A percentile compares a stretch with the other conserved stretches of the same genome.
phyloP scores from a whole-genome alignment of 2,797 vertebrate genomes.

The Centropyge bicolor region DNA sequence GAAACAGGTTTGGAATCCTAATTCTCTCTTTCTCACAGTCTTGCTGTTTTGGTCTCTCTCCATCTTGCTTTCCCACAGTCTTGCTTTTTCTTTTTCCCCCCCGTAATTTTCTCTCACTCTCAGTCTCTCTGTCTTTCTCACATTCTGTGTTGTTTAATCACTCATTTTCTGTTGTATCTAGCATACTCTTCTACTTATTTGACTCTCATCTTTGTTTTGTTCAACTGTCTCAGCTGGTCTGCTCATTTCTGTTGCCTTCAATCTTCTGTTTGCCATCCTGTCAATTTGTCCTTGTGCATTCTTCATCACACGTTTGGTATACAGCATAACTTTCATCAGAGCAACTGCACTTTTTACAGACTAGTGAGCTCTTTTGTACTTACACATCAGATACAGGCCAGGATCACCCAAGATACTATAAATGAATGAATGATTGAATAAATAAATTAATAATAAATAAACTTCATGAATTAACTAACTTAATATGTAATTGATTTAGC shows the following conservation, averaged over 20 bases:
- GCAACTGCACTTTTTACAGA: not conserved
- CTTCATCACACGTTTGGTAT: not conserved
- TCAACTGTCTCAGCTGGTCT: not conserved
- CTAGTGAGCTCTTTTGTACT: not conserved
- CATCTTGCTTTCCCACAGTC: conserved; percentile 69
- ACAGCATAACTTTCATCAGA: not conserved
- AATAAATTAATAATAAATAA: no score
- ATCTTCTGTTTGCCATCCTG: not conserved
- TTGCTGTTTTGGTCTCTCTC: conserved; percentile 41
- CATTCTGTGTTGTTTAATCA: conserved; percentile 32
- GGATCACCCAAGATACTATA: not conserved
- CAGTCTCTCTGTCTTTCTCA: conserved; percentile 33
- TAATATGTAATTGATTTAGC: not conserved
- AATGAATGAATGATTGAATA: no score
- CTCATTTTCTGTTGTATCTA: conserved; percentile 24
- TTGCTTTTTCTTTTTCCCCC: conserved; percentile 10
- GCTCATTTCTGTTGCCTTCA: conserved; percentile 5
- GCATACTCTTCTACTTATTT: conserved; percentile 9
- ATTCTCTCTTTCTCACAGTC: conserved; percentile 70
- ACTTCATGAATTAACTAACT: not conserved
- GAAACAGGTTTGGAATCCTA: conserved; percentile 65
- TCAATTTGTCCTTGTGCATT: not conserved
- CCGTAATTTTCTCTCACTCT: conserved; percentile 53
- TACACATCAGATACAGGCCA: not conserved
- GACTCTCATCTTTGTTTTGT: conserved; percentile 17